Conservation (phyloP, 2,797 vertebrate species). For the Clarias pachynema region DNA sequence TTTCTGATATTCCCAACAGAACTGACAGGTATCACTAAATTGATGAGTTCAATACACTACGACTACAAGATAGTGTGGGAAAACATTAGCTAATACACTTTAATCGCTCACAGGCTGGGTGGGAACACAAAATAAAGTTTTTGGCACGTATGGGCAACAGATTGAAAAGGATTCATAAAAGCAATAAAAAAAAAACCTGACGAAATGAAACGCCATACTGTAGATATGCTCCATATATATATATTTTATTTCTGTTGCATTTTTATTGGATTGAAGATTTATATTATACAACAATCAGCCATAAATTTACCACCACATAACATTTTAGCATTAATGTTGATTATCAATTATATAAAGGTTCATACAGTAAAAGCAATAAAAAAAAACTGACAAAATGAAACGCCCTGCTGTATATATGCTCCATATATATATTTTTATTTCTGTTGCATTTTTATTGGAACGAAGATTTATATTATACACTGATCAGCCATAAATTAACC, state of each 20-base stretch:
- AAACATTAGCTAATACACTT: neutral
- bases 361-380: too few relatives aligned
- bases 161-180: neutral
- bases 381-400: neutral
- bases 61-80: constrained; percentile 10
- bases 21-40: neutral
- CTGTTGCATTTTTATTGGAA: neutral
- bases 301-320: too few relatives aligned
- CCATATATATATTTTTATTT: too few relatives aligned
- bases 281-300: neutral
- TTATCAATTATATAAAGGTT: too few relatives aligned
- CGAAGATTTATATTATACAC: neutral
- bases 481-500: too few relatives aligned
- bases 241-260: too few relatives aligned
- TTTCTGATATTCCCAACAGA: neutral
- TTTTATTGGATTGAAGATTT: neutral
- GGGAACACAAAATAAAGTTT: neutral
- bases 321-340: too few relatives aligned
- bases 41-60: neutral
- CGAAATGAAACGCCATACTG: neutral
- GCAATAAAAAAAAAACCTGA: neutral
- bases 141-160: constrained; percentile 6
- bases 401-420: too few relatives aligned
- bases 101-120: constrained; percentile 25
- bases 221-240: too few relatives aligned